phyloP scores from a whole-genome alignment of 2,888 invertebrate species.

The Platerodrilus igneus region DNA sequence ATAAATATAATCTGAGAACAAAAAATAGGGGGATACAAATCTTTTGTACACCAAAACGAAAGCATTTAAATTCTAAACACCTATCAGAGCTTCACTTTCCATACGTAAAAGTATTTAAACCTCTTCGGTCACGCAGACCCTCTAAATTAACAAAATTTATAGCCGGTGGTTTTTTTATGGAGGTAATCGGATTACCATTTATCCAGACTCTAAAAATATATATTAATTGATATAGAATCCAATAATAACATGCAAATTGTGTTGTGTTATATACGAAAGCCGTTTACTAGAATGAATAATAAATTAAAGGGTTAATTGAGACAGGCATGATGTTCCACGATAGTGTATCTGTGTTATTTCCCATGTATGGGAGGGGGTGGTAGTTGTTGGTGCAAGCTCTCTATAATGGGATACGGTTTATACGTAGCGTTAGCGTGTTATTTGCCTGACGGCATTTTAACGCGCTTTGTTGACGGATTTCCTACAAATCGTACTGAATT shows the following conservation, averaged over 20 bases:
- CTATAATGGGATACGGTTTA: conserved; percentile 13
- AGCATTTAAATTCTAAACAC: too few species aligned
- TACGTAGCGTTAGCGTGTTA: too few species aligned
- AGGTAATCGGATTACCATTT: conserved; percentile 23
- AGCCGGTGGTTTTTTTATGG: too few species aligned
- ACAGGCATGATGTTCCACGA: conserved; percentile 23
- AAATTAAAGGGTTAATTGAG: conserved; percentile 37
- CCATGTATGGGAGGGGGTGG: conserved; percentile 12
- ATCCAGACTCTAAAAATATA: conserved; percentile 22
- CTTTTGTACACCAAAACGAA: too few species aligned
- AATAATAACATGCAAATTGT: conserved; percentile 33
- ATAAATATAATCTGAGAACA: too few species aligned
- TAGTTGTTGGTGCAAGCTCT: conserved; percentile 8
- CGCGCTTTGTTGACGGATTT: too few species aligned
- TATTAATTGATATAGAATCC: conserved; percentile 27
- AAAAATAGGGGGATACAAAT: too few species aligned
- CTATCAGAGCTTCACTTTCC: too few species aligned
- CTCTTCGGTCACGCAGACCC: too few species aligned
- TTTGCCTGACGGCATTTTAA: conserved; percentile 10
- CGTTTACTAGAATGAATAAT: conserved; percentile 34
- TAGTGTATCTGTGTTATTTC: conserved; percentile 22
- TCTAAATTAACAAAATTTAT: too few species aligned
- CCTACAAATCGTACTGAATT: too few species aligned
- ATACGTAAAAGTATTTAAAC: too few species aligned
- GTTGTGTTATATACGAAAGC: conserved; percentile 32